Percentiles rank a stretch among this genome's conserved stretches.
Conservation (phyloP, 2,113 vertebrate species). For the Aspiorhynchus laticeps region DNA sequence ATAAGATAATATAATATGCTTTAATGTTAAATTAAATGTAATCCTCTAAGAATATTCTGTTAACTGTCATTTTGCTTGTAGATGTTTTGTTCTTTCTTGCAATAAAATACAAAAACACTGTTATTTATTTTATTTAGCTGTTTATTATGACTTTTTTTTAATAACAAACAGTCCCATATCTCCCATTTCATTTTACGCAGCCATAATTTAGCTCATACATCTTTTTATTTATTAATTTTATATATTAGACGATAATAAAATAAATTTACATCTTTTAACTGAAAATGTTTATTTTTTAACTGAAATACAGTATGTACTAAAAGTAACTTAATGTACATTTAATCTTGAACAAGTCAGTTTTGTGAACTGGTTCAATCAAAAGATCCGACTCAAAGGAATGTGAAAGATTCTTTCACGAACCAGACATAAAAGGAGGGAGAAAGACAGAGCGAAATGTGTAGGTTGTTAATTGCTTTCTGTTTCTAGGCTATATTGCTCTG, state of each 20-base stretch:
- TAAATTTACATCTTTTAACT: neutral
- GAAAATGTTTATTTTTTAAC: neutral
- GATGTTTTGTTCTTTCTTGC: neutral
- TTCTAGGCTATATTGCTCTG: constrained; percentile 21
- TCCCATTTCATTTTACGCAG: neutral
- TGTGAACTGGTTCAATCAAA: neutral
- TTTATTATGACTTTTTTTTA: neutral
- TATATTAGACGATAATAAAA: neutral
- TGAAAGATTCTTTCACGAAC: neutral
- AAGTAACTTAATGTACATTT: neutral
- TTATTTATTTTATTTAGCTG: neutral
- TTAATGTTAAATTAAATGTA: neutral
- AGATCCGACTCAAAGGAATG: neutral
- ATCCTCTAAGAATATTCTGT: neutral
- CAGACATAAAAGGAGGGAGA: neutral
- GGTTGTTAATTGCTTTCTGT: constrained; percentile 44
- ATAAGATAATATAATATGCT: neutral
- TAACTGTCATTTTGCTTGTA: no score
- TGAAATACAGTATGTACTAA: neutral
- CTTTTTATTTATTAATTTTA: neutral
- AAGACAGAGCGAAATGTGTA: neutral
- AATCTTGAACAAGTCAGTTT: neutral
- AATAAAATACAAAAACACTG: neutral
- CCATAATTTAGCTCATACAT: neutral
- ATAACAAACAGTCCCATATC: neutral